A percentile compares a stretch with the other conserved stretches of the same genome.
Conservation (phyloP, 2,888 invertebrate species). For the Perdita meconis region DNA sequence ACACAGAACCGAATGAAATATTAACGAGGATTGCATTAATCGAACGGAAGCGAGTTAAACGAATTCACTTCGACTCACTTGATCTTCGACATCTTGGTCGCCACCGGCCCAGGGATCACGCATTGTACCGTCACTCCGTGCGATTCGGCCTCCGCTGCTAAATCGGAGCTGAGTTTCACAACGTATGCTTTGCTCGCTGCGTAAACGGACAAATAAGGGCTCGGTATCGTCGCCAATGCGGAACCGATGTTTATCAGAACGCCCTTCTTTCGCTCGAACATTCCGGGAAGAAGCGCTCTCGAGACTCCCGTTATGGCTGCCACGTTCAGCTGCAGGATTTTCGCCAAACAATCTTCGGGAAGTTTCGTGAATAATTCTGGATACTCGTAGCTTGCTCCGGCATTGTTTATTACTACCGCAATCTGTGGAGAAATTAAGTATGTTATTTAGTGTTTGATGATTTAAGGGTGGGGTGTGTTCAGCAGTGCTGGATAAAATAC, state of each 20-base stretch:
- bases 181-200: conserved; percentile 95
- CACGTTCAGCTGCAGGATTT: conserved; percentile 85
- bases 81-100: conserved; percentile 96
- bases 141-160: conserved; percentile 90
- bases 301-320: conserved; percentile 87
- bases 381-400: conserved; percentile 88
- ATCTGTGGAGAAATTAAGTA: conserved; percentile 67
- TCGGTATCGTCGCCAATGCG: conserved; percentile 91
- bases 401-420: conserved; percentile 87
- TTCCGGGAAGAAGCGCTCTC: conserved; percentile 90
- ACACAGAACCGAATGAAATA: neutral
- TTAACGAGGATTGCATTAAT: too few relatives aligned
- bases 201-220: conserved; percentile 93
- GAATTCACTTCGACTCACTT: conserved; percentile 71
- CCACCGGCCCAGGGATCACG: conserved; percentile 94
- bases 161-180: conserved; percentile 91
- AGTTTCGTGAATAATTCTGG: conserved; percentile 85
- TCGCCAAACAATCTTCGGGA: conserved; percentile 79
- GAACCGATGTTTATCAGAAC: conserved; percentile 96
- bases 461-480: too few relatives aligned
- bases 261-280: conserved; percentile 92
- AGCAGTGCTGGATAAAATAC: too few relatives aligned
- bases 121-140: conserved; percentile 92
- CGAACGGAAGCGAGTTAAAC: neutral
- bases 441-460: too few relatives aligned